Percentiles rank a stretch among this genome's conserved stretches.
Evolutionary conservation across 1,140 invertebrate species (phyloP).

Genomic region (Bombus sylvicola): DNA sequence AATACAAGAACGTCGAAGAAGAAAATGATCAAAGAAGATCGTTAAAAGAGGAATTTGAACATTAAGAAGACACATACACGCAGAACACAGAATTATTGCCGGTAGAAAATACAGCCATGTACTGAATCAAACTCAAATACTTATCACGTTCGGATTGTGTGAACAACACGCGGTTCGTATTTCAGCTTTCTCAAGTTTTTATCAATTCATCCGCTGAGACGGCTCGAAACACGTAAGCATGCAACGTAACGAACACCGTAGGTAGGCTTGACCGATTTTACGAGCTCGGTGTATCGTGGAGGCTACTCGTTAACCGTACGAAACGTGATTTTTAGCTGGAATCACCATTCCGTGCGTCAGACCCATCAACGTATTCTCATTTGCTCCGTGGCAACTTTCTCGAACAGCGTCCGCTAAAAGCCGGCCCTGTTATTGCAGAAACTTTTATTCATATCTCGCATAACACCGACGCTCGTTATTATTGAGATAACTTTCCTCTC

Average conservation of each 20-base stretch:
- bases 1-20: background rate
- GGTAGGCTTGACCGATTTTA: background rate
- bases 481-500: slow-evolving; percentile 24
- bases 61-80: too few species aligned
- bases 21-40: background rate
- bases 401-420: slow-evolving; percentile 23
- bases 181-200: background rate
- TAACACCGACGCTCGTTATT: background rate
- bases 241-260: background rate
- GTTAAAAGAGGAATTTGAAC: background rate
- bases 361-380: slow-evolving; percentile 24
- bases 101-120: too few species aligned
- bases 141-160: background rate
- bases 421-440: slow-evolving; percentile 27
- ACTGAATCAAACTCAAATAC: background rate
- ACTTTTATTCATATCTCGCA: slow-evolving; percentile 39
- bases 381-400: slow-evolving; percentile 14
- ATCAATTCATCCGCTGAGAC: background rate
- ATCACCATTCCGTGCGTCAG: background rate
- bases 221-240: background rate
- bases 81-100: too few species aligned
- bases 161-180: background rate
- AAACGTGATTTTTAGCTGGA: slow-evolving; percentile 5
- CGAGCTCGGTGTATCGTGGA: background rate
- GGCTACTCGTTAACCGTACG: slow-evolving; percentile 1